phyloP scores from a whole-genome alignment of 2,797 vertebrate species.

The Pangasius macronema region DNA sequence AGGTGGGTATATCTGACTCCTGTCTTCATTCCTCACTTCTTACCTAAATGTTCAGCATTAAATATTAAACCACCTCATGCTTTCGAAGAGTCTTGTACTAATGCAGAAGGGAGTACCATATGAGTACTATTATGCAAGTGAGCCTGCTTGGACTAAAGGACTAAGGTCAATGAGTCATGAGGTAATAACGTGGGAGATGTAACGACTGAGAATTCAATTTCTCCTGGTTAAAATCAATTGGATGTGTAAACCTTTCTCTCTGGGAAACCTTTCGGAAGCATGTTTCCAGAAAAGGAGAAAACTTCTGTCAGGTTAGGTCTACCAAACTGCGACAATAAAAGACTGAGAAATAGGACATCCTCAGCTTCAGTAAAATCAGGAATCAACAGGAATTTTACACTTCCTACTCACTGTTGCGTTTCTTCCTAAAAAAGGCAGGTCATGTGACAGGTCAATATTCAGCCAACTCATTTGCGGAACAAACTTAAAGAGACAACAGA shows the following conservation, averaged over 20 bases:
- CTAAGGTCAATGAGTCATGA: not conserved
- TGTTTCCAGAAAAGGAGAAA: not conserved
- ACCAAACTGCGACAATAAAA: not conserved
- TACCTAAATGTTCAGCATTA: conserved; percentile 2
- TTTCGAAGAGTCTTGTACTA: not conserved
- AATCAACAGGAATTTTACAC: not conserved
- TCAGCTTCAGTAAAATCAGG: not conserved
- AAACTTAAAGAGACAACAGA: not conserved
- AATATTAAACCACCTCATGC: conserved; percentile 22
- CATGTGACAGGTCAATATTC: not conserved
- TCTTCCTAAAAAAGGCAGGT: not conserved
- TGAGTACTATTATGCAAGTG: not conserved
- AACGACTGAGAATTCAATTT: not conserved
- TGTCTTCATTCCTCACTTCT: not conserved
- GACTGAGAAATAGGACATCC: not conserved
- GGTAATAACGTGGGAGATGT: not conserved
- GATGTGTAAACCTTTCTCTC: not conserved
- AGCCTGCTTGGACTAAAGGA: not conserved
- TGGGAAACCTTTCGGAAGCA: not conserved
- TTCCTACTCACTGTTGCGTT: not conserved
- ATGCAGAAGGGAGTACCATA: not conserved
- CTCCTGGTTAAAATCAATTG: not conserved
- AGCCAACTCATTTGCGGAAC: not conserved
- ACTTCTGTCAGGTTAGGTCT: not conserved
- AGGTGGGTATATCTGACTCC: not conserved